Evolutionary conservation across 2,797 vertebrate species (phyloP).

Genomic region (Myotis daubentonii): DNA sequence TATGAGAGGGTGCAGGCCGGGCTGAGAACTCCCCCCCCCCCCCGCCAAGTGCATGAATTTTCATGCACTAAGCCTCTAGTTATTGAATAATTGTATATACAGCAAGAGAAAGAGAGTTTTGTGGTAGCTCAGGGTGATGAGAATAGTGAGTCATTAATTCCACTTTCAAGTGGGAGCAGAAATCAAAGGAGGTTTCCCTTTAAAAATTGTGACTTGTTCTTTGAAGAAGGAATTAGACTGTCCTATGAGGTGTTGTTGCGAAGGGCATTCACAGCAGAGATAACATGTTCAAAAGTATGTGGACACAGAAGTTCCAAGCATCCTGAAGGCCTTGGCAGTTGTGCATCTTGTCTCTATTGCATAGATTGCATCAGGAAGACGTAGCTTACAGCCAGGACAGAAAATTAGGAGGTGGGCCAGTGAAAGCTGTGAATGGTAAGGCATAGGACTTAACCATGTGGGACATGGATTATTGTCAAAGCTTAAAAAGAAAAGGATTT

Average conservation of each 20-base stretch:
- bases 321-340: accelerated
- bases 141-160: neutral
- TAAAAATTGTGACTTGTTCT: neutral
- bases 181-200: neutral
- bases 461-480: neutral
- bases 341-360: neutral
- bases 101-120: neutral
- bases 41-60: too few species aligned
- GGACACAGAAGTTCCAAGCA: neutral
- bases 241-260: too few species aligned
- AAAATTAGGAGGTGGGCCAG: neutral
- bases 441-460: neutral
- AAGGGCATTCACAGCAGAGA: neutral
- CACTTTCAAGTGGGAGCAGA: neutral
- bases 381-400: neutral
- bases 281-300: neutral
- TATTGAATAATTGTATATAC: neutral
- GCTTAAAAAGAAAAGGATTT: neutral
- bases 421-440: neutral
- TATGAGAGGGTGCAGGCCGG: too few species aligned
- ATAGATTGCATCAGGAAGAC: neutral
- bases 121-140: neutral
- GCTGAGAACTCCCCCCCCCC: too few species aligned
- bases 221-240: neutral
- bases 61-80: too few species aligned